phyloP scores from a whole-genome alignment of 2,888 invertebrate genomes.

The Altica lythri region DNA sequence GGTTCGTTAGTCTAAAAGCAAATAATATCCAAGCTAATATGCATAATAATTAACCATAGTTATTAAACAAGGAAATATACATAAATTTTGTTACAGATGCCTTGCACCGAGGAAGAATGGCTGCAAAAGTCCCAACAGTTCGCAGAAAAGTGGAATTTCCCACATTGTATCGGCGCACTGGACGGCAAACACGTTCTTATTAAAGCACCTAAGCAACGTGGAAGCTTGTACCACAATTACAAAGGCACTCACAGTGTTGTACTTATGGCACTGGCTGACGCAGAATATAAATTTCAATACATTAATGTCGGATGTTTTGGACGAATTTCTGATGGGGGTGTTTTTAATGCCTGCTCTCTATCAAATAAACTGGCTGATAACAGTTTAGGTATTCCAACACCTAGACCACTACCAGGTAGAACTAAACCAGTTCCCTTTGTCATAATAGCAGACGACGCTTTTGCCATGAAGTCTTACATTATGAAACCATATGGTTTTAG shows the following conservation, averaged over 20 bases:
- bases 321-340: not conserved
- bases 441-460: constrained; percentile 40
- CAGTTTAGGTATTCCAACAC: constrained; percentile 24
- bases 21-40: too few species aligned
- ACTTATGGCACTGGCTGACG: not conserved
- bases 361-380: constrained; percentile 7
- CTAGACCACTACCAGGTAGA: constrained; percentile 22
- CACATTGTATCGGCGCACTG: constrained; percentile 35
- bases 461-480: constrained; percentile 34
- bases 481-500: constrained; percentile 25
- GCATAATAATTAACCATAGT: too few species aligned
- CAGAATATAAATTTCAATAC: not conserved
- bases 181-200: constrained; percentile 38
- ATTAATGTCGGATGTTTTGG: not conserved
- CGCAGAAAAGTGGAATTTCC: constrained; percentile 34
- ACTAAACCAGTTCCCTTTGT: constrained; percentile 28
- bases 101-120: constrained; percentile 5
- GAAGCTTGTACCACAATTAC: constrained; percentile 5
- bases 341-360: not conserved
- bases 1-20: not conserved
- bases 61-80: too few species aligned
- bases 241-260: constrained; percentile 3
- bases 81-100: constrained; percentile 9
- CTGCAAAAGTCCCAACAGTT: constrained; percentile 2
- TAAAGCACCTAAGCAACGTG: constrained; percentile 2